Percentiles rank a stretch among this genome's conserved stretches.
phyloP scores from a whole-genome alignment of 2,113 vertebrate species.

The Petrocephalus zakoni region DNA sequence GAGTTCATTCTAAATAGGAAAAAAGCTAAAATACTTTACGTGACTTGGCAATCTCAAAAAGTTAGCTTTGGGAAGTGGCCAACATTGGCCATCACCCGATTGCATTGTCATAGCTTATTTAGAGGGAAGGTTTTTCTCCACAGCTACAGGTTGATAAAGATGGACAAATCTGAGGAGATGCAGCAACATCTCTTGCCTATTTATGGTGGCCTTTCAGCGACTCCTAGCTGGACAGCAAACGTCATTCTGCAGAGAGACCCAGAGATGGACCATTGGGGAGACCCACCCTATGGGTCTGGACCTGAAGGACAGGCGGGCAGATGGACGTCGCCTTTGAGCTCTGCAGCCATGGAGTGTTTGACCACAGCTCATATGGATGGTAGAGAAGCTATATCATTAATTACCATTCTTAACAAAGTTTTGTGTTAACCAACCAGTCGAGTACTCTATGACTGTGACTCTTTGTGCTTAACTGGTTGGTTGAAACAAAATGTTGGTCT shows the following conservation, averaged over 20 bases:
- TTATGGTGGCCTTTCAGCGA: background rate
- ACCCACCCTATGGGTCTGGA: background rate
- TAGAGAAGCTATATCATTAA: slow-evolving; percentile 9
- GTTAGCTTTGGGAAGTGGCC: too few relatives aligned
- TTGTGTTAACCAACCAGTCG: background rate
- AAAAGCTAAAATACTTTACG: background rate
- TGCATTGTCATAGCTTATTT: background rate
- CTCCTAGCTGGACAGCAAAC: background rate
- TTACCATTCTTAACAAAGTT: background rate
- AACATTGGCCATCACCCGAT: background rate
- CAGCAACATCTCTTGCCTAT: background rate
- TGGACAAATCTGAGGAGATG: background rate
- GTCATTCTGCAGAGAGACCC: background rate
- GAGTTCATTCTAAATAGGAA: background rate
- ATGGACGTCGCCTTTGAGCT: background rate
- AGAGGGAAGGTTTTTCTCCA: background rate
- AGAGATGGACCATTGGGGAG: background rate
- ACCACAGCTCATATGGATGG: slow-evolving; percentile 28
- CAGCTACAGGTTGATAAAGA: background rate
- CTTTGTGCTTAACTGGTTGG: background rate
- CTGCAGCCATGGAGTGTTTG: background rate
- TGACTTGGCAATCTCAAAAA: background rate
- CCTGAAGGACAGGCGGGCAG: background rate
- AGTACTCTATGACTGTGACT: background rate
- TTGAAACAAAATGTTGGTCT: background rate